phyloP scores from a whole-genome alignment of 2,113 vertebrate genomes.

The Rhabdornis inornatus region DNA sequence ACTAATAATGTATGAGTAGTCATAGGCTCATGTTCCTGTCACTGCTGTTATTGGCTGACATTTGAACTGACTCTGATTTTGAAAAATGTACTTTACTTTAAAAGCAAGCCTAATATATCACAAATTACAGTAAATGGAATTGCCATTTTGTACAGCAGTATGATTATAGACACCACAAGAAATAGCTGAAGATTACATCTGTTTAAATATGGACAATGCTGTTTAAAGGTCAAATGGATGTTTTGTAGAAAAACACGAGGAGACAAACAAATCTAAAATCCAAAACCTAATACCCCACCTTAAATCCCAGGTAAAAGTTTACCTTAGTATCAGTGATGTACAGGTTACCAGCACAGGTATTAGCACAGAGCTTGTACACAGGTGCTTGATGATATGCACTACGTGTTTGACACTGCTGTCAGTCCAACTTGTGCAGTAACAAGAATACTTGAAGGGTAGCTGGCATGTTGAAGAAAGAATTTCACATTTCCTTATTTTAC shows the following conservation, averaged over 20 bases:
- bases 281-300: background rate
- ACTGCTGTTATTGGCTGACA: conserved; percentile 18
- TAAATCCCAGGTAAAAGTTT: background rate
- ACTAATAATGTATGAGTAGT: background rate
- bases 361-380: background rate
- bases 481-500: conserved; percentile 40
- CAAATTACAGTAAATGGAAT: conserved; percentile 18
- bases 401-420: background rate
- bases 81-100: conserved; percentile 38
- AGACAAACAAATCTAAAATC: background rate
- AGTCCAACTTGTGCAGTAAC: background rate
- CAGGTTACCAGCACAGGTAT: background rate
- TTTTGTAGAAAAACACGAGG: background rate
- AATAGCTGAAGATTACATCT: conserved; percentile 5
- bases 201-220: conserved; percentile 42
- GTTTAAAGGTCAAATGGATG: background rate
- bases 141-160: background rate
- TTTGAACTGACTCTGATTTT: conserved; percentile 50
- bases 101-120: background rate
- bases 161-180: conserved; percentile 27
- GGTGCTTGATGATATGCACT: background rate
- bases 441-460: background rate
- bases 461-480: background rate
- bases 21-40: background rate
- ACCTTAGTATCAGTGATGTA: background rate